phyloP scores from a whole-genome alignment of 2,113 vertebrate species.

The Nibea coibor region DNA sequence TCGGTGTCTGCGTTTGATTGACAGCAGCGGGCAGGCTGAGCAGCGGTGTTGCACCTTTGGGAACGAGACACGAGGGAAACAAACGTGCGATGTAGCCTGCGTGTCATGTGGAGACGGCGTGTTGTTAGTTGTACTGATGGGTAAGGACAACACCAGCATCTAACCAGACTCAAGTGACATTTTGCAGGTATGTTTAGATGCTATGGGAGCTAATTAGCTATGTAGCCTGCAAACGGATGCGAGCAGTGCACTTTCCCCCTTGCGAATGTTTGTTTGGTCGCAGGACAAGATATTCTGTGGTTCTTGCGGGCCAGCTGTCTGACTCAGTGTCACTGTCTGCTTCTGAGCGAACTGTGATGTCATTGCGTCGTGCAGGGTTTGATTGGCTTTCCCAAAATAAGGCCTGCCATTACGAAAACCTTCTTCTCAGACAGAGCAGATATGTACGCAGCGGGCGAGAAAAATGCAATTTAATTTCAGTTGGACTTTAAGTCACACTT shows the following conservation, averaged over 20 bases:
- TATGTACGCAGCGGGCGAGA: neutral
- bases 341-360: neutral
- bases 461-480: conserved; percentile 3
- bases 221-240: neutral
- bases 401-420: neutral
- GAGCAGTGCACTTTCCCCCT: neutral
- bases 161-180: neutral
- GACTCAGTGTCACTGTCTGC: neutral
- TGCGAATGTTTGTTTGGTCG: neutral
- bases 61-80: neutral
- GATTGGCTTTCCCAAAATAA: neutral
- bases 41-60: neutral
- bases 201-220: neutral
- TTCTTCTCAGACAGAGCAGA: neutral
- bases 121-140: neutral
- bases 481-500: conserved; percentile 37
- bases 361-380: neutral
- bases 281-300: neutral
- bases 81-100: neutral
- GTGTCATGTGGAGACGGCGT: neutral
- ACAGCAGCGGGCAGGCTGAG: conserved; percentile 8
- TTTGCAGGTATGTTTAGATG: neutral
- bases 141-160: neutral
- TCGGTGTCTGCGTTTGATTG: conserved; percentile 18
- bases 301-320: neutral